phyloP scores from a whole-genome alignment of 2,113 vertebrate genomes.

The Brachypteracias leptosomus region DNA sequence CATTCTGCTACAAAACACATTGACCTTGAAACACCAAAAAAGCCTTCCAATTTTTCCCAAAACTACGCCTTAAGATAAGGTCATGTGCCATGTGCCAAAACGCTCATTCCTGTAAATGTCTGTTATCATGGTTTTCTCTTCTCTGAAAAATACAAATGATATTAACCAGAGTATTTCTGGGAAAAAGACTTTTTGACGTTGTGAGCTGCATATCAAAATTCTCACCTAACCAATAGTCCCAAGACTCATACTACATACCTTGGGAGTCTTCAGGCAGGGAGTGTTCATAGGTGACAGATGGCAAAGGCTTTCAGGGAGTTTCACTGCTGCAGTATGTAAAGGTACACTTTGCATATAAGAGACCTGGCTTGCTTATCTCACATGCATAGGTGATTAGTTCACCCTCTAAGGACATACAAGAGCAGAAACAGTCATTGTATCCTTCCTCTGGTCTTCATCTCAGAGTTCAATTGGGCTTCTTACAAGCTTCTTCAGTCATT shows the following conservation, averaged over 20 bases:
- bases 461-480: background rate
- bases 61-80: background rate
- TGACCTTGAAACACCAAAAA: background rate
- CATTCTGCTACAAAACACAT: background rate
- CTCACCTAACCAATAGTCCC: background rate
- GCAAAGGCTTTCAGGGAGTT: background rate
- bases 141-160: background rate
- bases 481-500: background rate
- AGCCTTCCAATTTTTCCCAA: background rate
- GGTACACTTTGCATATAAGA: background rate
- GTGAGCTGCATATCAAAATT: background rate
- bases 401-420: fast-evolving
- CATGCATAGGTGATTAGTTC: background rate
- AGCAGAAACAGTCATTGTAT: background rate
- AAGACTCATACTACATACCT: background rate
- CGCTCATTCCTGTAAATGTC: background rate
- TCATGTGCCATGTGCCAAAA: background rate
- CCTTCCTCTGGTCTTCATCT: background rate
- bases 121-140: background rate
- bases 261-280: background rate
- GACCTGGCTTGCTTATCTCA: background rate
- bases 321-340: background rate
- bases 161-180: background rate
- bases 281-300: background rate
- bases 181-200: background rate